Evolutionary conservation across 2,888 invertebrate genomes (phyloP).

Genomic region (Eupithecia inturbata): DNA sequence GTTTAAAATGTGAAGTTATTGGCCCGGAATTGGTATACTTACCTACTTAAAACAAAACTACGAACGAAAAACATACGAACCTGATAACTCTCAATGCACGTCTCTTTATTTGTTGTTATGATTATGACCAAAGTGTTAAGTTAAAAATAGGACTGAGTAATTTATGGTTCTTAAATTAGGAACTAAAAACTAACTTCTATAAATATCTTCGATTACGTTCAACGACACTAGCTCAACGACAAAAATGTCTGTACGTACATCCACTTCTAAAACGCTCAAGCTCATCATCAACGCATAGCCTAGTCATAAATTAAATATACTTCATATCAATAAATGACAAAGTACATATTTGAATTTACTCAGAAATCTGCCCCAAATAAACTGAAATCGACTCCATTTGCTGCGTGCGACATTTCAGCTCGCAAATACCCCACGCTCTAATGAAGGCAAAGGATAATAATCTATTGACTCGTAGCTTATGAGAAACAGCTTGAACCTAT

Average conservation of each 20-base stretch:
- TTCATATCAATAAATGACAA: too few species aligned
- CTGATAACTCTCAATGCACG: not conserved
- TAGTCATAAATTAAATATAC: not conserved
- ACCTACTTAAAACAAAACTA: not conserved
- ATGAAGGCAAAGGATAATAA: slow-evolving; percentile 3
- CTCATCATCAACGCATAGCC: not conserved
- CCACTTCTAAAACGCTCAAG: not conserved
- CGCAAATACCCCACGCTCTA: not conserved
- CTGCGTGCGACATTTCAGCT: not conserved
- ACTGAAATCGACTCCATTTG: not conserved
- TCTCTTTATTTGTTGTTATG: not conserved
- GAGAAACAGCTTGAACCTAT: not conserved
- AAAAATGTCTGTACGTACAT: not conserved
- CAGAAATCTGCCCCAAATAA: not conserved
- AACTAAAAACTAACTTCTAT: not conserved
- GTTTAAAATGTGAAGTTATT: not conserved
- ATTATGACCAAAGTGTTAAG: not conserved
- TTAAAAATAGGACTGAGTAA: not conserved
- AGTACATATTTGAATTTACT: too few species aligned
- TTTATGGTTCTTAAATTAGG: not conserved
- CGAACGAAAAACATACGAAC: not conserved
- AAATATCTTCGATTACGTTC: not conserved
- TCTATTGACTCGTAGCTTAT: not conserved
- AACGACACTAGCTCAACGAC: not conserved
- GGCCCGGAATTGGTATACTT: not conserved